Conservation (phyloP, 2,113 vertebrate species). For the Cromileptes altivelis region DNA sequence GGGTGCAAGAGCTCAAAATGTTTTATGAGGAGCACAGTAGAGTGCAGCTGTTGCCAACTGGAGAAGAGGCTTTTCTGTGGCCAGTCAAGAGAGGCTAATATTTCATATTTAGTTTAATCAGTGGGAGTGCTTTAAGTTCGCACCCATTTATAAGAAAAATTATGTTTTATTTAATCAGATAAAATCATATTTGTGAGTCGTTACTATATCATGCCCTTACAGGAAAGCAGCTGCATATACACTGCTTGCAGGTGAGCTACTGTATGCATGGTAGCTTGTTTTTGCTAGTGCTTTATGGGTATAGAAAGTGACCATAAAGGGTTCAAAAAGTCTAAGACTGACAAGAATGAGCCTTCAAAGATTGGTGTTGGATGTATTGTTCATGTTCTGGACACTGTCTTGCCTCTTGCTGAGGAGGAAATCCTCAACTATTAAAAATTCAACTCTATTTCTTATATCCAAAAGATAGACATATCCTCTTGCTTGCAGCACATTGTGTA, state of each 20-base stretch:
- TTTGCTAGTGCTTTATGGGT: neutral
- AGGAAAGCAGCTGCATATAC: neutral
- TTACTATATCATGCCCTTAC: neutral
- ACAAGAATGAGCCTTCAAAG: neutral
- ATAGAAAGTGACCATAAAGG: neutral
- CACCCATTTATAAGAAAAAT: neutral
- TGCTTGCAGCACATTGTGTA: neutral
- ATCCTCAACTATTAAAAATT: neutral
- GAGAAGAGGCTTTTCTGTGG: neutral
- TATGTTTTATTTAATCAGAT: neutral
- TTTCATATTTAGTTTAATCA: neutral
- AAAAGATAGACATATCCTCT: neutral
- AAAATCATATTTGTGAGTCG: neutral
- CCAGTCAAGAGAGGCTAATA: neutral
- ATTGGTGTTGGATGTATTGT: no score
- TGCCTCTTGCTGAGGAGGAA: neutral
- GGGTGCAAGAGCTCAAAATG: constrained; percentile 6
- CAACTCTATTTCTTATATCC: neutral
- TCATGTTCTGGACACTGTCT: neutral
- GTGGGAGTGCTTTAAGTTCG: neutral
- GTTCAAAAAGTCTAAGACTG: neutral
- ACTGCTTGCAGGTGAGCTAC: neutral
- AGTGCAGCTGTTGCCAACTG: neutral
- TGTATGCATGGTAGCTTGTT: neutral
- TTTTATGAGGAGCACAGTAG: neutral